phyloP scores from a whole-genome alignment of 2,797 vertebrate genomes.

The Esox lucius region DNA sequence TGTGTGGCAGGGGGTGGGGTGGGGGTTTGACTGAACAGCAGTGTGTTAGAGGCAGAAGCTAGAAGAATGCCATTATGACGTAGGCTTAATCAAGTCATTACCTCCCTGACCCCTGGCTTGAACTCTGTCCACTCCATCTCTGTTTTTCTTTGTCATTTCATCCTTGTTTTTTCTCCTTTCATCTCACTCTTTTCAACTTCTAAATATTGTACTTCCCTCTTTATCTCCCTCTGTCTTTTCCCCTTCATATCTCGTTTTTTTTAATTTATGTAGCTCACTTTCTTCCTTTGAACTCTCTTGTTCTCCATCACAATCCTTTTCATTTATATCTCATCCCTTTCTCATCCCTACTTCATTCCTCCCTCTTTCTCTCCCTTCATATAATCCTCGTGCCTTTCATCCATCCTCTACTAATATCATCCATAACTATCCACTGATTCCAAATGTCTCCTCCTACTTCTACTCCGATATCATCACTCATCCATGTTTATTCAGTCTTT shows the following conservation, averaged over 20 bases:
- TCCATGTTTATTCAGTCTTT: too few relatives aligned
- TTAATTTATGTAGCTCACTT: not conserved
- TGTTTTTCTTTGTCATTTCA: not conserved
- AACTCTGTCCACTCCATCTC: not conserved
- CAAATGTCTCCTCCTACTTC: not conserved
- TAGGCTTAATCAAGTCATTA: not conserved
- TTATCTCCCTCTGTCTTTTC: not conserved
- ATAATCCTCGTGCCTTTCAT: too few relatives aligned
- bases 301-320: not conserved
- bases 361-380: too few relatives aligned
- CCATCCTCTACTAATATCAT: too few relatives aligned
- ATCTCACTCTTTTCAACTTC: not conserved
- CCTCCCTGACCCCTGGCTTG: not conserved
- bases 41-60: too few relatives aligned
- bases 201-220: not conserved
- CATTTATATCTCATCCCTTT: too few relatives aligned
- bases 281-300: conserved; percentile 11
- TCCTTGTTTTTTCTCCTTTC: not conserved
- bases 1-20: too few relatives aligned
- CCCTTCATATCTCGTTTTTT: not conserved
- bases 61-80: too few relatives aligned
- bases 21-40: not conserved
- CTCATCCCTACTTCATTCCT: too few relatives aligned
- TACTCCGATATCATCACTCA: too few relatives aligned
- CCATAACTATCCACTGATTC: not conserved